Base-by-base conservation (phyloP, 2,888 invertebrate genomes). In the Micropterix aruncella region DNA sequence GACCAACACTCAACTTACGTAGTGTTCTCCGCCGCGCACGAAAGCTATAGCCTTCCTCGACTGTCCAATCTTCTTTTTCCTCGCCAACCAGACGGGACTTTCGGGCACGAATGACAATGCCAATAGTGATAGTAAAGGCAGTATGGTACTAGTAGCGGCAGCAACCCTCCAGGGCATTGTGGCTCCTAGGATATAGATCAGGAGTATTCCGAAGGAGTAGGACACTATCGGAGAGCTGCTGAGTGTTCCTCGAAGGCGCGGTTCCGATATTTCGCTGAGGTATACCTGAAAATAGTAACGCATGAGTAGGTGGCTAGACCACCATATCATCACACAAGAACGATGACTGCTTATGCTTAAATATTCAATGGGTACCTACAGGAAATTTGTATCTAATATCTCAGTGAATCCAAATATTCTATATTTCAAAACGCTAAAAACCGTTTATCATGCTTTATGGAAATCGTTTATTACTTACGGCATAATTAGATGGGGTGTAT, bases 191-290 rank as follows among this genome's bases (percentile, higher is more conserved):
- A 76, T 75, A 54, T 85, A 86, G 19, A 85, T 80, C 44, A 84
- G 63, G 0, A 86, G 65, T 38, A 87, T 84, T 18, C 86, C 86
- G 19, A 80, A 60, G 0, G 84, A 80, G 54, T 86, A 86, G 16
- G 83, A 79, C 17, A 83, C 79, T 54, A 82, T 81, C 0, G 83
- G 80, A 0, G 78, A 75, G n/a, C 83, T 82, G 18, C 80, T 77
- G 7, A 85, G 66, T 42, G 70, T 47, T 2, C 84, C 82, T 46
- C 86, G 70, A 14, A 85, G 59, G 53, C 78, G 73, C 16, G 85
- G 81, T 52, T 84, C 83, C 2, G 84, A 77, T 48, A 81, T 80
- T 65, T 86, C 86, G 3, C 83, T 82, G 48, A 86, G 71, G 51
- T 85, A 74, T 2, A 86, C 79, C 86, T 85, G 61, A 2, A 60